Conservation (phyloP, 2,113 vertebrate species). For the Amia ocellicauda region DNA sequence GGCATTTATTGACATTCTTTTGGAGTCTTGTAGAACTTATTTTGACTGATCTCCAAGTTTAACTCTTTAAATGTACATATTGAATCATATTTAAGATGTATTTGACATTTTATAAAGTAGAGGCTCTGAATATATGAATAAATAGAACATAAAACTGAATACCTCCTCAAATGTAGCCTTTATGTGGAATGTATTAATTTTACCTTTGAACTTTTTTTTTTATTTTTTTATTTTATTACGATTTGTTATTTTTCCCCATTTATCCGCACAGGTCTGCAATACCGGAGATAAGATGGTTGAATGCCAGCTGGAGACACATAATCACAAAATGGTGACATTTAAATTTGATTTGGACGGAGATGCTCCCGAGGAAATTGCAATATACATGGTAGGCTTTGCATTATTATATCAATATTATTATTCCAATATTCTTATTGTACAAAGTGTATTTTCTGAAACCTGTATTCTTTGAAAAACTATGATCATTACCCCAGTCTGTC, state of each 20-base stretch:
- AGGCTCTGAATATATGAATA: too few species aligned
- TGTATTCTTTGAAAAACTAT: too few species aligned
- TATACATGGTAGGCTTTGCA: slow-evolving; percentile 81
- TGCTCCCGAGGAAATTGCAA: slow-evolving; percentile 92
- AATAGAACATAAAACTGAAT: too few species aligned
- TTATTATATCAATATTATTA: neutral
- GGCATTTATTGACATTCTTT: too few species aligned
- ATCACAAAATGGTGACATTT: slow-evolving; percentile 99
- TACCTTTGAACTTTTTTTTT: neutral
- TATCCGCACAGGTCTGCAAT: slow-evolving; percentile 77
- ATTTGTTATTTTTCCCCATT: neutral
- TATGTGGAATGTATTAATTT: neutral
- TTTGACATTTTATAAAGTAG: too few species aligned
- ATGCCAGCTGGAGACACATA: slow-evolving; percentile 96
- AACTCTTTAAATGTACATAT: too few species aligned
- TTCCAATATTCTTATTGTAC: neutral
- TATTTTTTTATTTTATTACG: neutral
- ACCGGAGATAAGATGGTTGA: slow-evolving; percentile 98
- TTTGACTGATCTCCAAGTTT: too few species aligned
- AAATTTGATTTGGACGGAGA: slow-evolving; percentile 98
- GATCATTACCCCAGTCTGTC: too few species aligned
- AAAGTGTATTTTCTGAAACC: too few species aligned
- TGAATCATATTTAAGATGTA: too few species aligned
- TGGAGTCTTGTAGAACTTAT: too few species aligned
- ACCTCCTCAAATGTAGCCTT: too few species aligned